These are phyloP conservation scores for Sebastes kiyomatsui DNA, from an alignment of 2,797 vertebrate genomes.

Conservation along the genomic window DNA sequence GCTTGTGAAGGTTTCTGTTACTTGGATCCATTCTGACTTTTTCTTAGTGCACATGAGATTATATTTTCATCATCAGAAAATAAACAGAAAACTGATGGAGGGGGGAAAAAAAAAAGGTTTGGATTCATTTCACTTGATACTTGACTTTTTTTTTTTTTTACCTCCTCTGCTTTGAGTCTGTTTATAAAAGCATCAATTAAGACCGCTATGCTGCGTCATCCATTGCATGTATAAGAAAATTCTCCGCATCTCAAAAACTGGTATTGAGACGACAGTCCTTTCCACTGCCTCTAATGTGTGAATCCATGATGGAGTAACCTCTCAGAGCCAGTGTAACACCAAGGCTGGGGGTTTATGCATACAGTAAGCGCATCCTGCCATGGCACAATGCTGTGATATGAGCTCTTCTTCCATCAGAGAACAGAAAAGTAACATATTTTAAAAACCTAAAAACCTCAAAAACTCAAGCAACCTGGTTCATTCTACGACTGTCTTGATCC, in stretches of 20 bases:
- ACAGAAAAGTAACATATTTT: conserved; percentile 61
- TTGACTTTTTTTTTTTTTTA: conserved; percentile 52
- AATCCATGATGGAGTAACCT: conserved; percentile 60
- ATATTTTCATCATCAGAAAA: conserved; percentile 68
- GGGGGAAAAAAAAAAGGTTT: conserved; percentile 36
- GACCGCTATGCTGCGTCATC: conserved; percentile 72
- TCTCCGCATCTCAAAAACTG: conserved; percentile 54
- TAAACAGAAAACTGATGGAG: conserved; percentile 42
- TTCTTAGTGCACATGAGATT: conserved; percentile 80
- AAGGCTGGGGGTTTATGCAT: conserved; percentile 78
- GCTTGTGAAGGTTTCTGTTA: conserved; percentile 73
- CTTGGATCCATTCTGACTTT: conserved; percentile 70
- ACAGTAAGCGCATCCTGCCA: conserved; percentile 76
- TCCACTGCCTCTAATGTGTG: conserved; percentile 53
- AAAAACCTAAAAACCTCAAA: conserved; percentile 71
- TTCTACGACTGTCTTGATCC: conserved; percentile 62
- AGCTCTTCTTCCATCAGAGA: conserved; percentile 65
- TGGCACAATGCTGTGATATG: conserved; percentile 76
- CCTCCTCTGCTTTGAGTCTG: conserved; percentile 60
- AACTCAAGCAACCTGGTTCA: conserved; percentile 70
- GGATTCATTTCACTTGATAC: conserved; percentile 66
- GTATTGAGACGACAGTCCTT: conserved; percentile 52
- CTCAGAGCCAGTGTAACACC: conserved; percentile 69
- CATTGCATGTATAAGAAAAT: conserved; percentile 77
- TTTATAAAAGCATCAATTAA: conserved; percentile 72